Evolutionary conservation across 1,140 invertebrate species (phyloP), one percentile per base, ranked within the genome.

Genomic region (Radopholus similis): DNA sequence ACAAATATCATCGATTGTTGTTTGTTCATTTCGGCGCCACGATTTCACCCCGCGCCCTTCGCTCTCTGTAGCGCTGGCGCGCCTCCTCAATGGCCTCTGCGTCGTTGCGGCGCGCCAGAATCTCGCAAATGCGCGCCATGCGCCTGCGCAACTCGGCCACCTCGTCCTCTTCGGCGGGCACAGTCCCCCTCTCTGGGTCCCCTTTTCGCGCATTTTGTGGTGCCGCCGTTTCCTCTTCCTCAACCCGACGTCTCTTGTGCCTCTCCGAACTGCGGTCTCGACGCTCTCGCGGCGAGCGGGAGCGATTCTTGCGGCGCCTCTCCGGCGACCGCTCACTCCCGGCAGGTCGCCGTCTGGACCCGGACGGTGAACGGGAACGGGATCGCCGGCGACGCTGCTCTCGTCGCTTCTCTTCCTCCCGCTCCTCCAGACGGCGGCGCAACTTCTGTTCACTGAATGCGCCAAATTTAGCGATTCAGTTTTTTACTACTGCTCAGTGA

Each of bases 81-180:
- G 65, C 65, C 21, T 44, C 65, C 26, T 28, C 65, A 8, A 66
- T 23, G 8, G 38, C 34, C 21, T 42, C n/a, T 49, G 37, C n/a
- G 34, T 54, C 65, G 51, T 70, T 66, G 23, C 65, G 65, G 5
- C 40, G 28, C 9, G 15, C 38, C 26, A 66, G 28, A 21, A 66
- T 18, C 51, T 66, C 28, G 11, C 65, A n/a, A n/a, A 66, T 68
- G 28, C 51, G 38, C 34, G 63, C 65, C 65, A 66, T 66, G 15
- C 65, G 55, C 4, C 21, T 2, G 15, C n/a, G 21, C 11, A 34
- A 26, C 11, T 65, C 65, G 15, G 26, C 44, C 21, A 11, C 38
- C 34, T 23, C 60, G 26, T 15, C 60, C 26, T 63, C 56, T 28
- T 21, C 6, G 4, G 56, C 21, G 11, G 11, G 38, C 32, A 15